Percentiles rank a stretch among this genome's conserved stretches.
phyloP scores from a whole-genome alignment of 2,888 invertebrate genomes.

The Cerastis rubricosa region DNA sequence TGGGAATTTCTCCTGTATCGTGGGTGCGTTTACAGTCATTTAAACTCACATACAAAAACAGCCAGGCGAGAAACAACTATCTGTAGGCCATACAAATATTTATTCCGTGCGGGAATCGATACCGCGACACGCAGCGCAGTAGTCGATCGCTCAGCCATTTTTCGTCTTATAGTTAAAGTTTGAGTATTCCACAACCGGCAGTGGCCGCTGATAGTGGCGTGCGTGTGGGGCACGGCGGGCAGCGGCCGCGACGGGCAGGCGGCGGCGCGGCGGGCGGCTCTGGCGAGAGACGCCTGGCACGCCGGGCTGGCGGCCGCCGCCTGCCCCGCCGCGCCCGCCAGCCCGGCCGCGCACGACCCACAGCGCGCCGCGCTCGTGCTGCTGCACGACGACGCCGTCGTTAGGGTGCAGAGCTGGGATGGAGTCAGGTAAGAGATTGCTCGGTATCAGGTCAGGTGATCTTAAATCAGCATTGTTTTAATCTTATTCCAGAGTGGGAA shows the following conservation, averaged over 20 bases:
- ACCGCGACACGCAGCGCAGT: too few relatives aligned
- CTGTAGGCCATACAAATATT: too few relatives aligned
- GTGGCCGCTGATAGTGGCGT: slow-evolving; percentile 78
- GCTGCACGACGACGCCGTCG: slow-evolving; percentile 71
- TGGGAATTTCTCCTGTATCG: too few relatives aligned
- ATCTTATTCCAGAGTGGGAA: too few relatives aligned
- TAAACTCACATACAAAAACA: too few relatives aligned
- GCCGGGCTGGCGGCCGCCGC: slow-evolving; percentile 83
- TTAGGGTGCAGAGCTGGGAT: slow-evolving; percentile 74
- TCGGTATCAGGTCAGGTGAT: too few relatives aligned
- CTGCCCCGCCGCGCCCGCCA: slow-evolving; percentile 59
- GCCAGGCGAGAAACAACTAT: too few relatives aligned
- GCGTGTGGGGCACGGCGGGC: slow-evolving; percentile 78
- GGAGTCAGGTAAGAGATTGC: slow-evolving; percentile 54
- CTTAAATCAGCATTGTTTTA: slow-evolving; percentile 64
- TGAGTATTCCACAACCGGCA: slow-evolving; percentile 54
- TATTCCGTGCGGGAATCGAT: too few relatives aligned
- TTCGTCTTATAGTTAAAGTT: too few relatives aligned
- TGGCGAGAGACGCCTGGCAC: slow-evolving; percentile 92
- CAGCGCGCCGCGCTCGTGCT: slow-evolving; percentile 71
- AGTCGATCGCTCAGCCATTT: too few relatives aligned
- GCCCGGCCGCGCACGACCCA: slow-evolving; percentile 71
- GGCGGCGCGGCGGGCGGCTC: slow-evolving; percentile 72
- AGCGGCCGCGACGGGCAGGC: slow-evolving; percentile 73
- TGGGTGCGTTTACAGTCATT: too few relatives aligned